Base-by-base conservation (phyloP, 30 jellyfish, hydroid and myxozoan genomes). In the Rhopilema esculentum region DNA sequence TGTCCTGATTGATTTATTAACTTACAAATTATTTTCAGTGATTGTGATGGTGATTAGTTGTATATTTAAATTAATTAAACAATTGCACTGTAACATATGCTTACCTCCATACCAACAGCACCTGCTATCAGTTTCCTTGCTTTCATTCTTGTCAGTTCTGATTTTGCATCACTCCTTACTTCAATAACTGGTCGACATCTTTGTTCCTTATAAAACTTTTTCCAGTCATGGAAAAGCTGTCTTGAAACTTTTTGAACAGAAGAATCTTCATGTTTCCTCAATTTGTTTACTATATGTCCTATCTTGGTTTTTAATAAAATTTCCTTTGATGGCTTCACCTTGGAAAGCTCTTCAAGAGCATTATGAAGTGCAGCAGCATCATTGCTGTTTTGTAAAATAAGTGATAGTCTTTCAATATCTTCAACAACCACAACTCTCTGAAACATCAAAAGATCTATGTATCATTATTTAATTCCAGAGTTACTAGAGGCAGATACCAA, bases 401-500 rank as follows among this genome's bases (percentile, higher is more conserved):
- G 80, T 27, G 89, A 66, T 1, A 85, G 65, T 28, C 91, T 72
- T 24, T 67, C 68, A 29, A 95, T 81, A 16, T 91, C 93, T 64
- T 95, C 99, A 25, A 95, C 96, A 27, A 83, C 95, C 62, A 95
- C 97, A 63, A 95, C 99, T 67, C 99, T 70, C 99, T 95, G 69
- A 20, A 80, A 79, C 53, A 50, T 40, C 6, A 40, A n/a, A 63
- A n/a, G n/a, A n/a, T n/a, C n/a, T n/a, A n/a, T n/a, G n/a, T 12
- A 51, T 12, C 20, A 20, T 12, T 12, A 51, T 20, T 51, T 16
- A 51, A 51, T 16, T 51, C 67, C 20, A n/a, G n/a, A n/a, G n/a
- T 51, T 12, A 51, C 17, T 4, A 20, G 49, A 4, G 77, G 48
- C 8, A 21, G 9, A 15, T 19, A 17, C 2, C 22, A n/a, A 66